These are phyloP conservation scores for Gibbula magus DNA, from an alignment of 2,888 invertebrate species.

Conservation along the genomic window DNA sequence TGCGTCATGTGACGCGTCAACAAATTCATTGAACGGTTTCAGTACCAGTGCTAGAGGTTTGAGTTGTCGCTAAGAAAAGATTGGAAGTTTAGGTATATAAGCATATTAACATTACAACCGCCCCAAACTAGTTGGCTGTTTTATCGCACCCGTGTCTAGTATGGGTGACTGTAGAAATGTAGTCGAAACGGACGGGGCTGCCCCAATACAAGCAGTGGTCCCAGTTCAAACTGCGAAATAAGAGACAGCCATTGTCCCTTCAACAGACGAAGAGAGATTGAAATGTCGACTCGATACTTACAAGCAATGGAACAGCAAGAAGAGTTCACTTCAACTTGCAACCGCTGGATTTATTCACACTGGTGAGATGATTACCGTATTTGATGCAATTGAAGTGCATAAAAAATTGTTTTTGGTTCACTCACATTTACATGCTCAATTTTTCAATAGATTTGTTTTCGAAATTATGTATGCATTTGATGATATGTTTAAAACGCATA, in stretches of 20 bases:
- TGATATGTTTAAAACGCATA: not conserved
- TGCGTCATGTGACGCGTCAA: no score
- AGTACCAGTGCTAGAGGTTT: no score
- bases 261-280: not conserved
- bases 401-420: no score
- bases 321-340: not conserved
- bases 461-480: no score
- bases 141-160: not conserved
- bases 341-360: not conserved
- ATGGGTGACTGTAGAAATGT: not conserved
- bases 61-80: no score
- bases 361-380: not conserved
- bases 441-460: no score
- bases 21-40: no score
- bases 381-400: no score
- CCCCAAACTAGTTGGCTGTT: not conserved
- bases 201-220: not conserved
- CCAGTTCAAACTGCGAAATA: not conserved
- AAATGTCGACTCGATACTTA: not conserved
- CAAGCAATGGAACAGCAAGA: not conserved
- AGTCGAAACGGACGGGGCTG: not conserved
- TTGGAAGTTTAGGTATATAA: no score
- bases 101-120: no score
- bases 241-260: not conserved
- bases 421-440: no score